Evolutionary conservation across 2,888 invertebrate genomes (phyloP).

Genomic region (Diadegma fenestrale): DNA sequence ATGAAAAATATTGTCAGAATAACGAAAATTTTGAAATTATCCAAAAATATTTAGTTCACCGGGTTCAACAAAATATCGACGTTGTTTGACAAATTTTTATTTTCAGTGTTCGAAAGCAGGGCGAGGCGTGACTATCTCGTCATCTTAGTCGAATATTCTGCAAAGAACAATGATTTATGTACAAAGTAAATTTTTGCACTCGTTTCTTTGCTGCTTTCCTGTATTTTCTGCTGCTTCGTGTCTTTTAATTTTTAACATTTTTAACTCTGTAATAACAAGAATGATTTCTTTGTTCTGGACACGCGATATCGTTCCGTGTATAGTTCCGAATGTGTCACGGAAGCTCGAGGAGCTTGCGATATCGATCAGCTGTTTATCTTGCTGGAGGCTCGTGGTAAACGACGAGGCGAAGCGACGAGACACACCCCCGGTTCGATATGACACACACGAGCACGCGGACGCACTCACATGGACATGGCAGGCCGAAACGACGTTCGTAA

Average conservation of each 20-base stretch:
- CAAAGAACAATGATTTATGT: conserved; percentile 18
- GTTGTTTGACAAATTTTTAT: too few relatives aligned
- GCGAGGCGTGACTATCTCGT: conserved; percentile 1
- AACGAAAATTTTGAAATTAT: too few relatives aligned
- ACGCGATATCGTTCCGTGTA: conserved; percentile 24
- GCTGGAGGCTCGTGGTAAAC: conserved; percentile 53
- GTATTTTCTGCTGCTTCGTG: neutral
- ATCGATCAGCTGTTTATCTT: conserved; percentile 67
- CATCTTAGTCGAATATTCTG: conserved; percentile 13
- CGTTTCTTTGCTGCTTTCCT: neutral
- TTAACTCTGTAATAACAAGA: conserved; percentile 19
- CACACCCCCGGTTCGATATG: conserved; percentile 61
- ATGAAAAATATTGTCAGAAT: too few relatives aligned
- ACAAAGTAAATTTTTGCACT: neutral
- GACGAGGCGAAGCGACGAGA: conserved; percentile 53
- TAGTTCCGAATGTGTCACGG: conserved; percentile 27
- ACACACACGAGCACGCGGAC: neutral
- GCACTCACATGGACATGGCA: neutral
- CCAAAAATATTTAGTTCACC: too few relatives aligned
- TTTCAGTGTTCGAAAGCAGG: neutral
- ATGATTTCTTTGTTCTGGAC: conserved; percentile 41
- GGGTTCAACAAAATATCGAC: too few relatives aligned
- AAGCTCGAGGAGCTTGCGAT: conserved; percentile 48
- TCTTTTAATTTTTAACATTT: neutral
- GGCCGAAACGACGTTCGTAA: conserved; percentile 1